Base-by-base conservation (phyloP, 2,888 invertebrate species). In the Timandra comae region DNA sequence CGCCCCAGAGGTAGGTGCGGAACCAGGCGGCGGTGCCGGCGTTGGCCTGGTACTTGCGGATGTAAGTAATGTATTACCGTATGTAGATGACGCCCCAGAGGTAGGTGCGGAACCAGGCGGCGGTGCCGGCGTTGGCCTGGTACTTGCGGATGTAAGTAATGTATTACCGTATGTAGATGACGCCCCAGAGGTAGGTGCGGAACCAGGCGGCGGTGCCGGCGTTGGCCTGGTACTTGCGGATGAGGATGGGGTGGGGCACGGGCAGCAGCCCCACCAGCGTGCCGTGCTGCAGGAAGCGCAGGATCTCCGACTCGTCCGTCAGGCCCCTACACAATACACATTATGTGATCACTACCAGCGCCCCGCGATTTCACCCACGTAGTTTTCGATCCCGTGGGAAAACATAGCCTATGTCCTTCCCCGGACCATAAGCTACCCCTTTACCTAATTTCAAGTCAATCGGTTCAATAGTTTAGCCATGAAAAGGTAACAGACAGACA, bases 201-300 rank as follows among this genome's bases (percentile, higher is more conserved):
- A 99, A 99, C 99, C 99, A 99, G 62, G 98, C 97, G 12, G 98
- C 98, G 1, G 99, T 99, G 41, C 98, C 99, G 21, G 94, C 92
- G 84, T 99, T 99, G 28, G 99, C 98, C 82, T 99, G 99, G 86
- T 99, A 99, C 86, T 99, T 97, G 56, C 99, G 89, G 68, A 99
- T 99, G 42, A 99, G 90, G 76, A 99, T 99, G 5, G 99, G 99
- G 86, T 99, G 99, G 3, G 99, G 99, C 31, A 99, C 99, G 0
- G 99, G 99, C 52, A 99, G 86, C 31, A 99, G 86, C 0, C 99
- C 99, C 23, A 99, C 99, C 48, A 99, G 87, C 0, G 99, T 99
- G 39, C 99, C 99, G 79, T 99, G 98, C 84, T 99, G 99, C 39
- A 99, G 89, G 86, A 99, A 99, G 64, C 98, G 98, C 36, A 99